phyloP scores from a whole-genome alignment of 2,797 vertebrate genomes.

The Gymnothorax reevesii region DNA sequence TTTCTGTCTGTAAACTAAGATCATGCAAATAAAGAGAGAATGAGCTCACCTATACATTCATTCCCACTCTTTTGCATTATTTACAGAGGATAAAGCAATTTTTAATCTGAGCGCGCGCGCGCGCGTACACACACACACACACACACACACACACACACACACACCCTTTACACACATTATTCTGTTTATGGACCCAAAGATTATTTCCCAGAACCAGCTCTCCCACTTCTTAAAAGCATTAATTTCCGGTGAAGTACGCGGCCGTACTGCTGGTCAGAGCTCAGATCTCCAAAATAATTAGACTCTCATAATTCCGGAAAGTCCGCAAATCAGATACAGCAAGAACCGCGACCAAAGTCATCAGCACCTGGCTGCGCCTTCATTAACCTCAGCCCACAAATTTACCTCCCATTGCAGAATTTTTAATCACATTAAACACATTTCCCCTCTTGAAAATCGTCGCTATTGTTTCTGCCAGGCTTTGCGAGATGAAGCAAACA shows the following conservation, averaged over 20 bases:
- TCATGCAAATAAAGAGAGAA: not conserved
- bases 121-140: conserved; percentile 12
- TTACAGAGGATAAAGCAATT: no score
- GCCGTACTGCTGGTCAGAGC: conserved; percentile 57
- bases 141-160: conserved; percentile 46
- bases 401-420: conserved; percentile 54
- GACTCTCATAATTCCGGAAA: conserved; percentile 66
- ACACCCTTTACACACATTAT: conserved; percentile 46
- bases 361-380: conserved; percentile 79
- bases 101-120: no score
- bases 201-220: conserved; percentile 21
- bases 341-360: conserved; percentile 57
- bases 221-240: conserved; percentile 55
- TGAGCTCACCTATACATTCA: not conserved
- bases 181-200: not conserved
- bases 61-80: no score
- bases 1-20: not conserved
- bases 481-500: not conserved
- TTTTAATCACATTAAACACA: conserved; percentile 50
- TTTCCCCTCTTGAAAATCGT: conserved; percentile 27
- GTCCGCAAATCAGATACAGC: conserved; percentile 39
- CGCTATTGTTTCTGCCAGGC: not conserved
- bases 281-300: conserved; percentile 44
- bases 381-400: conserved; percentile 64
- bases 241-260: conserved; percentile 57